Conservation (phyloP, 1,140 invertebrate species). For the Centruroides vittatus region DNA sequence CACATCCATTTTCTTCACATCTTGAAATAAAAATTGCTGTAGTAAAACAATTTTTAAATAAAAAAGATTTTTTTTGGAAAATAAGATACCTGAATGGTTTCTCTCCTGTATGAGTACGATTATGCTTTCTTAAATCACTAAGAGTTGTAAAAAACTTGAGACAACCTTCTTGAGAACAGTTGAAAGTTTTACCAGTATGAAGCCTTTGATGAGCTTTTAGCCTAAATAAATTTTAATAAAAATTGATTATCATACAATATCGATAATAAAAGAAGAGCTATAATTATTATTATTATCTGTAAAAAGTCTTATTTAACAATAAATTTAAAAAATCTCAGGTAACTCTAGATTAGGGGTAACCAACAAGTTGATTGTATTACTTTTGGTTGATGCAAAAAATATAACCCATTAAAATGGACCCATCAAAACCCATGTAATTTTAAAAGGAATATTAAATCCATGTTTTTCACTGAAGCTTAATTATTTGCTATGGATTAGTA, state of each 20-base stretch:
- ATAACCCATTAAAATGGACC: too few species aligned
- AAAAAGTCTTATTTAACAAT: too few species aligned
- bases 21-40: slow-evolving; percentile 12
- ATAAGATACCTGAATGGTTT: slow-evolving; percentile 68
- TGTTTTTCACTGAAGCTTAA: too few species aligned
- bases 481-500: too few species aligned
- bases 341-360: slow-evolving; percentile 4
- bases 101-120: slow-evolving; percentile 79
- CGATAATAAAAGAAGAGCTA: slow-evolving; percentile 8
- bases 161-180: slow-evolving; percentile 69
- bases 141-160: slow-evolving; percentile 85
- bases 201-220: slow-evolving; percentile 39
- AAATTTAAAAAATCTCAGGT: not conserved
- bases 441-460: too few species aligned
- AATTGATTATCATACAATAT: not conserved
- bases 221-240: not conserved
- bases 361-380: too few species aligned
- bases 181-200: slow-evolving; percentile 90
- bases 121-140: slow-evolving; percentile 86
- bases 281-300: too few species aligned
- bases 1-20: slow-evolving; percentile 65
- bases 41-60: not conserved
- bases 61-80: not conserved
- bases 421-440: too few species aligned
- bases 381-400: too few species aligned